phyloP scores from a whole-genome alignment of 2,888 invertebrate species.

The Anthrax anthrax region DNA sequence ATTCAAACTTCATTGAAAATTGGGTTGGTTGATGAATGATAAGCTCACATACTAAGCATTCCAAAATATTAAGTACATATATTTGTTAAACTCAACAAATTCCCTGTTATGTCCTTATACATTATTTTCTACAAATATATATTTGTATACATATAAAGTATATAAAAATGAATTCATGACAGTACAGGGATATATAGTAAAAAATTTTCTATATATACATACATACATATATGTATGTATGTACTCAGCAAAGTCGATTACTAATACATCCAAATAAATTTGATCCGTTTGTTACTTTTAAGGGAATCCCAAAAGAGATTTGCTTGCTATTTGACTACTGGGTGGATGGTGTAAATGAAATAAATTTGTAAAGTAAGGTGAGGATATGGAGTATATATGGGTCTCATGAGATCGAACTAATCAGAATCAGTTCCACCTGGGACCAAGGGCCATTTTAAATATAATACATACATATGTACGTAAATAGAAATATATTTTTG shows the following conservation, averaged over 20 bases:
- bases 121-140: too few relatives aligned
- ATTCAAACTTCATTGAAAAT: too few relatives aligned
- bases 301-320: neutral
- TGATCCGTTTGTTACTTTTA: too few relatives aligned
- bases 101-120: neutral
- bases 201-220: neutral
- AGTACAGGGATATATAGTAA: too few relatives aligned
- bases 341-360: neutral
- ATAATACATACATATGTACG: neutral
- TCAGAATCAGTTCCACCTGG: slow-evolving; percentile 35
- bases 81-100: neutral
- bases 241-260: neutral
- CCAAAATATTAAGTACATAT: too few relatives aligned
- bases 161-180: too few relatives aligned
- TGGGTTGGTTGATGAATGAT: too few relatives aligned
- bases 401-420: slow-evolving; percentile 33
- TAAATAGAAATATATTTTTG: too few relatives aligned
- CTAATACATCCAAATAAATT: neutral
- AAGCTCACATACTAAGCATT: too few relatives aligned
- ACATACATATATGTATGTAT: neutral
- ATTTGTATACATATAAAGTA: too few relatives aligned
- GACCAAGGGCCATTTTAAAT: slow-evolving; percentile 15
- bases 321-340: neutral
- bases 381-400: slow-evolving; percentile 27
- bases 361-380: neutral